A percentile compares a stretch with the other conserved stretches of the same genome.
Evolutionary conservation across 1,140 invertebrate genomes (phyloP).

Genomic region (Littorina saxatilis): DNA sequence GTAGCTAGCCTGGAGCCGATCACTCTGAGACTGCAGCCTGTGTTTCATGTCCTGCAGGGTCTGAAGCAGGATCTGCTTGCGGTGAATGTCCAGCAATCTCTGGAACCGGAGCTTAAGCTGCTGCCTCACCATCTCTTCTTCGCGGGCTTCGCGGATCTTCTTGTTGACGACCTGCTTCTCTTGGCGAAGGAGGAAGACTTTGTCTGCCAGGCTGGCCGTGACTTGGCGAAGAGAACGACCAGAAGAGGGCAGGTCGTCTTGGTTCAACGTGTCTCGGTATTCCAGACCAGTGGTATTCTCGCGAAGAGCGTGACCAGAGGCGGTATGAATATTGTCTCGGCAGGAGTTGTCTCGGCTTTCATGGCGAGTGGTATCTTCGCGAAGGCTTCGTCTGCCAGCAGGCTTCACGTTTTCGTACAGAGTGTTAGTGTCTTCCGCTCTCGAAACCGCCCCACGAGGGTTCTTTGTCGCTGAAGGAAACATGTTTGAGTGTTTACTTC

Average conservation of each 20-base stretch:
- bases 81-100: conserved; percentile 61
- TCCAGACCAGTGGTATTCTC: too few species aligned
- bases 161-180: conserved; percentile 66
- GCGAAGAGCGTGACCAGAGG: too few species aligned
- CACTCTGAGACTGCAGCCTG: conserved; percentile 79
- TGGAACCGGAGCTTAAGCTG: conserved; percentile 62
- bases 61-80: conserved; percentile 78
- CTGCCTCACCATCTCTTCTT: conserved; percentile 62
- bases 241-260: not conserved
- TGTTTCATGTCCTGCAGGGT: conserved; percentile 80
- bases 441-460: too few species aligned
- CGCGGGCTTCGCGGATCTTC: conserved; percentile 68
- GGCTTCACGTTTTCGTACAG: too few species aligned
- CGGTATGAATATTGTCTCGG: too few species aligned
- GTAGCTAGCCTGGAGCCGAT: conserved; percentile 63
- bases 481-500: too few species aligned
- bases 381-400: too few species aligned
- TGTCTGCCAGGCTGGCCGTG: conserved; percentile 77
- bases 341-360: too few species aligned
- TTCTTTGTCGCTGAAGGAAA: too few species aligned
- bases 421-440: too few species aligned
- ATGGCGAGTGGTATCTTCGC: too few species aligned
- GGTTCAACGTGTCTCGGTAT: too few species aligned
- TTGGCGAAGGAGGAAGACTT: conserved; percentile 60
- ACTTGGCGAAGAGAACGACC: conserved; percentile 78